Conservation (phyloP, 2,113 vertebrate species). For the Corynorhinus townsendii region DNA sequence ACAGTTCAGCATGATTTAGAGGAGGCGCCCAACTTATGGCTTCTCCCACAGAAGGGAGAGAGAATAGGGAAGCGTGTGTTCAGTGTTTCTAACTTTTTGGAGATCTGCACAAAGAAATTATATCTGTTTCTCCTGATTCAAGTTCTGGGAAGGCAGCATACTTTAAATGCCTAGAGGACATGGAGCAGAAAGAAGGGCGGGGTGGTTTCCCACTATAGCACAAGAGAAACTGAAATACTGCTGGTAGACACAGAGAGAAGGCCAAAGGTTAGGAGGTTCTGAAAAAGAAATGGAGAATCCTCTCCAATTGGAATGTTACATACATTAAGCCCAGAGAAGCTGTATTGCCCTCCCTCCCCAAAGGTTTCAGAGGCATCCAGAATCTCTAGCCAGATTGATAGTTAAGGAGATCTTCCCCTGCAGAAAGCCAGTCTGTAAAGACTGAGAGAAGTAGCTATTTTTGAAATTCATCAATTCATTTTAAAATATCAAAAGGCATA, state of each 20-base stretch:
- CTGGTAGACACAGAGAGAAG: background rate
- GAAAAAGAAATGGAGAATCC: background rate
- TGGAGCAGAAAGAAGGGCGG: background rate
- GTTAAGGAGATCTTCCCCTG: background rate
- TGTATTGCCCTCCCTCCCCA: background rate
- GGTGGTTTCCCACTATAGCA: background rate
- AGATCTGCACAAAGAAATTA: background rate
- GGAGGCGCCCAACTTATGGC: background rate
- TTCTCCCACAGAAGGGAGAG: background rate
- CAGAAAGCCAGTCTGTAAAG: background rate
- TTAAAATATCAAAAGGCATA: background rate
- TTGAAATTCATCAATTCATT: background rate
- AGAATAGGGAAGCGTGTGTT: background rate
- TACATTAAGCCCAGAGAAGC: background rate
- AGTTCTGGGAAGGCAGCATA: background rate
- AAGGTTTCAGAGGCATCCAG: background rate
- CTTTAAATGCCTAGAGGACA: background rate
- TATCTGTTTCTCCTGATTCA: background rate
- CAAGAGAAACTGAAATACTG: background rate
- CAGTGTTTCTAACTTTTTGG: background rate
- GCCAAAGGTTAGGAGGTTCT: background rate
- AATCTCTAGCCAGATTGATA: background rate
- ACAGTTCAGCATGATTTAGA: background rate
- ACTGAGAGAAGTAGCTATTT: background rate
- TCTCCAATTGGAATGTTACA: background rate